These are phyloP conservation scores for Conus canariensis DNA, from an alignment of 2,888 invertebrate genomes.

Conservation along the genomic window DNA sequence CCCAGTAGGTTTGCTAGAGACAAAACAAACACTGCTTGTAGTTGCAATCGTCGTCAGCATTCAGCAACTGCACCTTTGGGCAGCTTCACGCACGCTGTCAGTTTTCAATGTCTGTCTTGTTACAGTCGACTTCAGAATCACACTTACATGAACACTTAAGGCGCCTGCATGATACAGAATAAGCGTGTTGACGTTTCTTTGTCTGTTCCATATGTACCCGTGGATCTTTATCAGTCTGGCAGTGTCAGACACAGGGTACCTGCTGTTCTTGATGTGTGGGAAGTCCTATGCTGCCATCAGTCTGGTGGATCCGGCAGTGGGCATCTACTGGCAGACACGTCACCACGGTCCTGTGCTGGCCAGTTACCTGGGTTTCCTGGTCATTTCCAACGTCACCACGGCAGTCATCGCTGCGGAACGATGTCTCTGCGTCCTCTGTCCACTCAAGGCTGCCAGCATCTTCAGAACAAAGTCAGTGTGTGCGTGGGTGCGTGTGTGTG, in stretches of 20 bases:
- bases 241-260: slow-evolving; percentile 2
- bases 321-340: slow-evolving; percentile 5
- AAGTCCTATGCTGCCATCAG: not conserved
- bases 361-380: not conserved
- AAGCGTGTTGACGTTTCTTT: not conserved
- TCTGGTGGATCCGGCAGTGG: not conserved
- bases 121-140: too few species aligned
- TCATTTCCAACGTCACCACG: slow-evolving; percentile 17
- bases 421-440: slow-evolving; percentile 22
- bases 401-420: slow-evolving; percentile 9
- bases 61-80: too few species aligned
- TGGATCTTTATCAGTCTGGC: not conserved
- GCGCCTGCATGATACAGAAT: too few species aligned
- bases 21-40: too few species aligned
- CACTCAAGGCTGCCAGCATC: slow-evolving; percentile 13
- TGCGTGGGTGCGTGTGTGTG: too few species aligned
- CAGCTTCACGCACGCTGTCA: too few species aligned
- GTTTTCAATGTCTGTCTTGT: too few species aligned
- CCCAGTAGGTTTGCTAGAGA: too few species aligned
- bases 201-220: too few species aligned
- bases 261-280: slow-evolving; percentile 22
- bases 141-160: too few species aligned
- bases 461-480: not conserved
- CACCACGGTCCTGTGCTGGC: not conserved
- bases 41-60: too few species aligned